phyloP scores from a whole-genome alignment of 2,888 invertebrate genomes.

The Notodonta ziczac region DNA sequence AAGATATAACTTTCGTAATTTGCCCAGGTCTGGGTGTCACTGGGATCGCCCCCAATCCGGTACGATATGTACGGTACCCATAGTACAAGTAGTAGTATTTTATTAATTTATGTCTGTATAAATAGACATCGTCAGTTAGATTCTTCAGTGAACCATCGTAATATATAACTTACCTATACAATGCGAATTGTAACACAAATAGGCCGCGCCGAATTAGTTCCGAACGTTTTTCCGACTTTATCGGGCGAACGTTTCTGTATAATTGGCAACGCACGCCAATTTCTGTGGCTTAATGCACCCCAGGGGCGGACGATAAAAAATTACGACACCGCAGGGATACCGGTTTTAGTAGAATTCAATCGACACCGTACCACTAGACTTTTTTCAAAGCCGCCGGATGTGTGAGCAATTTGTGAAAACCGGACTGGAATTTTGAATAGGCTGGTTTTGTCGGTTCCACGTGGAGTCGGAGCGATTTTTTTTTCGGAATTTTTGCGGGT shows the following conservation, averaged over 20 bases:
- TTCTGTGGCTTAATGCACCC: conserved; percentile 55
- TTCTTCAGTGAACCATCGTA: too few relatives aligned
- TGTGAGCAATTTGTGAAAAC: conserved; percentile 60
- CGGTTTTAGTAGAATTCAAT: conserved; percentile 59
- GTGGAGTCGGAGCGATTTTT: conserved; percentile 25
- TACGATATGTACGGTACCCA: too few relatives aligned
- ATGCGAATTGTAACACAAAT: conserved; percentile 10
- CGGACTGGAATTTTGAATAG: conserved; percentile 53
- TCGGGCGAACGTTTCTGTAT: conserved; percentile 23
- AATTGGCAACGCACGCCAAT: conserved; percentile 42
- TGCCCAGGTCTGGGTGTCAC: too few relatives aligned
- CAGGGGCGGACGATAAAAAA: conserved; percentile 61
- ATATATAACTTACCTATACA: too few relatives aligned
- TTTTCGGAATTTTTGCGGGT: conserved; percentile 23
- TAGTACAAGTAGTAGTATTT: too few relatives aligned
- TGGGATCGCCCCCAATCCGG: too few relatives aligned
- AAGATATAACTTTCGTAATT: too few relatives aligned
- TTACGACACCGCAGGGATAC: conserved; percentile 54
- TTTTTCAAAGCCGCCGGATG: conserved; percentile 50
- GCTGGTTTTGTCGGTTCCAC: conserved; percentile 21
- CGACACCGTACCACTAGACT: conserved; percentile 46
- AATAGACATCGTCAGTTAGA: too few relatives aligned
- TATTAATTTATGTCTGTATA: too few relatives aligned
- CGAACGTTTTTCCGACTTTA: conserved; percentile 21
- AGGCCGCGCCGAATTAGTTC: conserved; percentile 22